These are phyloP conservation scores for Lutjanus argentimaculatus DNA, from an alignment of 2,797 vertebrate species.

Conservation along the genomic window DNA sequence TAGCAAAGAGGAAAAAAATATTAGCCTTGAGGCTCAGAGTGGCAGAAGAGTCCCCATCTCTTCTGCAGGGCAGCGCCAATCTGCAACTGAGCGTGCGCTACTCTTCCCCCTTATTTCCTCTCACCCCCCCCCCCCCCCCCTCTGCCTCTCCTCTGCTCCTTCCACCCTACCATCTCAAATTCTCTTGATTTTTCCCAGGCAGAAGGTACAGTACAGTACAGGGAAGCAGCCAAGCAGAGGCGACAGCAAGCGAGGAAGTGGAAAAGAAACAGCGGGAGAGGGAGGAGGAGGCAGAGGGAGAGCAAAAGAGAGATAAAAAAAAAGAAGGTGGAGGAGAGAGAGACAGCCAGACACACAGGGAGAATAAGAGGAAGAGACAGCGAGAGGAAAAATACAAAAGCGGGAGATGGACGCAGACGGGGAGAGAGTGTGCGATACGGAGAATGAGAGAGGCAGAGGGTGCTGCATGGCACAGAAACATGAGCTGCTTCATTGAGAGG, in stretches of 20 bases:
- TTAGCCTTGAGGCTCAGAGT: slow-evolving; percentile 16
- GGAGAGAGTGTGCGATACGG: slow-evolving; percentile 7
- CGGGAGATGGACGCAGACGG: slow-evolving; percentile 11
- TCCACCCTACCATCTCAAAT: slow-evolving; percentile 1
- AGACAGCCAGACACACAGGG: not conserved
- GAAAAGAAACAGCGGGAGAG: slow-evolving; percentile 10
- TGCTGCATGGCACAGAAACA: slow-evolving; percentile 10
- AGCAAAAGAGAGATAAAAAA: not conserved
- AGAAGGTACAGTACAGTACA: slow-evolving; percentile 7
- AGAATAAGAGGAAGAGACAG: not conserved
- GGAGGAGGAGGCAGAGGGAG: slow-evolving; percentile 7
- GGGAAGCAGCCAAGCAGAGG: slow-evolving; percentile 19
- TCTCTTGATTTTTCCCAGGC: slow-evolving; percentile 2
- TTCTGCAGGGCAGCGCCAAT: not conserved
- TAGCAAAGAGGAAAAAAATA: not conserved
- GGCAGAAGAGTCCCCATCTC: not conserved
- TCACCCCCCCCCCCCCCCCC: not conserved
- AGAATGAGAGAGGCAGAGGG: slow-evolving; percentile 2
- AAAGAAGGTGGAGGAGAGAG: slow-evolving; percentile 4
- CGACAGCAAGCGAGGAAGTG: slow-evolving; percentile 29
- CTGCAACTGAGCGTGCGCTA: not conserved
- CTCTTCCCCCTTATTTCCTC: not conserved
- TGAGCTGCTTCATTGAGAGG: slow-evolving; percentile 1
- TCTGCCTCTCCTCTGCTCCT: not conserved
- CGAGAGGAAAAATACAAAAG: not conserved